A percentile compares a stretch with the other conserved stretches of the same genome.
These are phyloP conservation scores for Rhabdophis nuchalis DNA, from an alignment of 2,797 vertebrate species.

Conservation along the genomic window DNA sequence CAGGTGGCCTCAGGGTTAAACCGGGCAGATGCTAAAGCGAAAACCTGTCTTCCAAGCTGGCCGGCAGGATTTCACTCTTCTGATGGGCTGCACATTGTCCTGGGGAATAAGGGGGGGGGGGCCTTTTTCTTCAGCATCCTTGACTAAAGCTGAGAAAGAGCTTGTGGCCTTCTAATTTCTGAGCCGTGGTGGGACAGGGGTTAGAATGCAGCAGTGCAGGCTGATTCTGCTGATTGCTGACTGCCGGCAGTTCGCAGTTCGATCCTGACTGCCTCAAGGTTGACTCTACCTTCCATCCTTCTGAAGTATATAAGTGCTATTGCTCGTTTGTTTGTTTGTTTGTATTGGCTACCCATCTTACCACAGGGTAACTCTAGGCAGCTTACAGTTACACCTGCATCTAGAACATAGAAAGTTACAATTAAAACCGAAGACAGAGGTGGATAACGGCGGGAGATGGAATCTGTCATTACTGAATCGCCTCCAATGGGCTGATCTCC, in stretches of 20 bases:
- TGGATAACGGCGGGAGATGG: background rate
- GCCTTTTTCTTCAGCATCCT: background rate
- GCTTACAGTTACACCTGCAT: background rate
- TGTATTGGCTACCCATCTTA: background rate
- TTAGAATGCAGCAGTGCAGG: no score
- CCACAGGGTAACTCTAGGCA: background rate
- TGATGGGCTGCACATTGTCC: background rate
- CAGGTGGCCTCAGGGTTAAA: background rate
- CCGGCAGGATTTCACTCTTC: background rate
- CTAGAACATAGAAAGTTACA: background rate
- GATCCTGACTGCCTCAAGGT: no score
- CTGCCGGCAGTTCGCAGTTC: no score
- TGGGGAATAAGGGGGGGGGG: no score
- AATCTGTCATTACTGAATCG: background rate
- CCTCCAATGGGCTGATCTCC: background rate
- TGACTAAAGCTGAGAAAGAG: background rate
- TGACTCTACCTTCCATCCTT: no score
- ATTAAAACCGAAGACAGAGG: background rate
- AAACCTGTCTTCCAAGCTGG: no score
- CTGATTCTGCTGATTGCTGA: no score
- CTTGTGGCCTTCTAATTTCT: background rate
- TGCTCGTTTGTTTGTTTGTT: no score
- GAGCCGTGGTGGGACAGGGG: no score
- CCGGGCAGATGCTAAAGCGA: background rate
- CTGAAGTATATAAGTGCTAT: no score